Percentiles rank a stretch among this genome's conserved stretches.
Evolutionary conservation across 2,113 vertebrate species (phyloP).

Genomic region (Arothron firmamentum): DNA sequence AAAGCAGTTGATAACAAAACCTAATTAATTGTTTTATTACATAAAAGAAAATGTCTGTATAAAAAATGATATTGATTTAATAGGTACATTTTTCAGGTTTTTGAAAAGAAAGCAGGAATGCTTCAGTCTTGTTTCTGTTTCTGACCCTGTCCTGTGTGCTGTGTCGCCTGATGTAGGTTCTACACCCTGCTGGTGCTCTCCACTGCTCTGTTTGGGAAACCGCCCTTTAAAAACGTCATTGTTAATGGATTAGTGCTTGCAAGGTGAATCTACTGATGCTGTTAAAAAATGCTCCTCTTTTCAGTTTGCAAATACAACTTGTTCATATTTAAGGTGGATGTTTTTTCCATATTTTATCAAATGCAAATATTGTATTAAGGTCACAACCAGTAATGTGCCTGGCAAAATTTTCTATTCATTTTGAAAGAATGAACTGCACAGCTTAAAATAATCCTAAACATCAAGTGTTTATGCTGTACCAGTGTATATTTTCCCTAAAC

Average conservation of each 20-base stretch:
- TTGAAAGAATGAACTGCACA: background rate
- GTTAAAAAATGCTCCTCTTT: background rate
- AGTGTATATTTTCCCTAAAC: background rate
- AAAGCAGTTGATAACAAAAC: background rate
- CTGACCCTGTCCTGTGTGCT: conserved; percentile 4
- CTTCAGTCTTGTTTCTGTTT: background rate
- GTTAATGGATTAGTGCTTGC: conserved; percentile 94
- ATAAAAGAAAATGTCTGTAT: too few species aligned
- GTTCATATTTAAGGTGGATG: background rate
- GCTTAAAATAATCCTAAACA: too few species aligned
- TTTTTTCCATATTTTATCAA: background rate
- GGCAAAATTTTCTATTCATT: too few species aligned
- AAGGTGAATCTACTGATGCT: conserved; percentile 72
- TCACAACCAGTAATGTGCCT: too few species aligned
- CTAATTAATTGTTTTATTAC: too few species aligned
- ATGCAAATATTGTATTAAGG: too few species aligned
- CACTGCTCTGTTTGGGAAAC: conserved; percentile 92
- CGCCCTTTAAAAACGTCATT: conserved; percentile 97
- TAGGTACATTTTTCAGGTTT: background rate
- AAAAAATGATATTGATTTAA: background rate
- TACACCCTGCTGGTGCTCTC: conserved; percentile 93
- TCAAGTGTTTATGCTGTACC: too few species aligned
- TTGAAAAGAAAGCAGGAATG: background rate
- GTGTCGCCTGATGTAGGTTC: conserved; percentile 79
- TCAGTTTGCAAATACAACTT: background rate